These are phyloP conservation scores for Serinus canaria DNA, from an alignment of 2,113 vertebrate genomes.

Conservation along the genomic window DNA sequence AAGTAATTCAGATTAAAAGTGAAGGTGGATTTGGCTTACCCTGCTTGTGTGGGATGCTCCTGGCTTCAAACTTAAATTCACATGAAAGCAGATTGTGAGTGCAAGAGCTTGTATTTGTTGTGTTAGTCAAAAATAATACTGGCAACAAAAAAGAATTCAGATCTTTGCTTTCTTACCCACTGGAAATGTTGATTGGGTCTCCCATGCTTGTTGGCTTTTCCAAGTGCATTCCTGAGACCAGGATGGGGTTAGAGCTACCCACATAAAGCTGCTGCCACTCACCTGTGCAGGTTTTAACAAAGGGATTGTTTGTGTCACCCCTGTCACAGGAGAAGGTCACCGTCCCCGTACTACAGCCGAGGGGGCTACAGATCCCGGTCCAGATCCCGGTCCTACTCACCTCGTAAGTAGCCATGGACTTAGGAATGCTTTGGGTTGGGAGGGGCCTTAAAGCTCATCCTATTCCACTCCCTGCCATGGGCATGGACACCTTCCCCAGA, in stretches of 20 bases:
- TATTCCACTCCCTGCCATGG: background rate
- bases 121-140: background rate
- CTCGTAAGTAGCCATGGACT: conserved; percentile 79
- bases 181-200: background rate
- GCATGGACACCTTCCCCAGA: background rate
- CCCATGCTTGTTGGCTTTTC: background rate
- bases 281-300: rapidly evolving
- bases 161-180: background rate
- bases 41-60: background rate
- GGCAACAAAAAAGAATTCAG: background rate
- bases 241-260: background rate
- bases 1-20: background rate
- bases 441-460: background rate
- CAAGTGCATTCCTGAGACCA: background rate
- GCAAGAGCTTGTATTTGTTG: background rate
- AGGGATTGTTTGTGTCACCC: background rate
- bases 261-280: background rate
- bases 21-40: background rate
- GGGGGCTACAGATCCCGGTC: conserved; percentile 92
- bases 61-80: background rate
- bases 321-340: conserved; percentile 86
- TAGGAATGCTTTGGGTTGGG: background rate
- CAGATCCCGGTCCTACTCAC: conserved; percentile 93
- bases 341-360: conserved; percentile 92
- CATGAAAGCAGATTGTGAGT: background rate